Evolutionary conservation across 2,888 invertebrate genomes (phyloP).

Genomic region (Schizaphis graminum): DNA sequence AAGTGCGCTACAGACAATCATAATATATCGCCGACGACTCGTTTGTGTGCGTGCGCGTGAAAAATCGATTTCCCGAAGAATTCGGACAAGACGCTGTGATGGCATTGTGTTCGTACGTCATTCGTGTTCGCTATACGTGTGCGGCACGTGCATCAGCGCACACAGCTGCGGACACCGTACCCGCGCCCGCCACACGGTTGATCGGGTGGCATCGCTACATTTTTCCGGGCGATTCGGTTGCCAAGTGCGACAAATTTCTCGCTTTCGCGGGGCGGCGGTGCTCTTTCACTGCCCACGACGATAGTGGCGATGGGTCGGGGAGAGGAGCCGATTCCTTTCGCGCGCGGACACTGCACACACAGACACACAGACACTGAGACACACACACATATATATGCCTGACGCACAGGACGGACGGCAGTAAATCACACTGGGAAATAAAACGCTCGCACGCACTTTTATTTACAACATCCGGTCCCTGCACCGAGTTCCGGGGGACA

Average conservation of each 20-base stretch:
- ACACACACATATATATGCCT: not conserved
- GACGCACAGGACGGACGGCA: conserved; percentile 29
- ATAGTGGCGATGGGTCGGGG: not conserved
- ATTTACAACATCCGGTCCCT: conserved; percentile 59
- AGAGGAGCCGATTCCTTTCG: not conserved
- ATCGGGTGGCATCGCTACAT: conserved; percentile 3
- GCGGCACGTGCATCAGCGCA: not conserved
- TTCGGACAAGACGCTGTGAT: not conserved
- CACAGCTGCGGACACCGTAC: not conserved
- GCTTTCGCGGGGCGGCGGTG: not conserved
- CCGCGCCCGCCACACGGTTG: not conserved
- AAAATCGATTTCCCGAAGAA: conserved; percentile 38
- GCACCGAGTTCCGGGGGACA: conserved; percentile 47
- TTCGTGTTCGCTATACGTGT: not conserved
- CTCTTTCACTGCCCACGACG: not conserved
- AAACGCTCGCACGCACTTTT: conserved; percentile 49
- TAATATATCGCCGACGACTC: not conserved
- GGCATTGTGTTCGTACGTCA: conserved; percentile 14
- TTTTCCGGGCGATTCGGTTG: conserved; percentile 35
- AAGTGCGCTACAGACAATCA: not conserved
- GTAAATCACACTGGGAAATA: conserved; percentile 62
- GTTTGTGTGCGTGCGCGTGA: not conserved
- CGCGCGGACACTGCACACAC: not conserved
- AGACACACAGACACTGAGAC: no score
- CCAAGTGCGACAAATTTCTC: conserved; percentile 50